Evolutionary conservation across 2,113 vertebrate genomes (phyloP).

Genomic region (Amphiprion ocellaris): DNA sequence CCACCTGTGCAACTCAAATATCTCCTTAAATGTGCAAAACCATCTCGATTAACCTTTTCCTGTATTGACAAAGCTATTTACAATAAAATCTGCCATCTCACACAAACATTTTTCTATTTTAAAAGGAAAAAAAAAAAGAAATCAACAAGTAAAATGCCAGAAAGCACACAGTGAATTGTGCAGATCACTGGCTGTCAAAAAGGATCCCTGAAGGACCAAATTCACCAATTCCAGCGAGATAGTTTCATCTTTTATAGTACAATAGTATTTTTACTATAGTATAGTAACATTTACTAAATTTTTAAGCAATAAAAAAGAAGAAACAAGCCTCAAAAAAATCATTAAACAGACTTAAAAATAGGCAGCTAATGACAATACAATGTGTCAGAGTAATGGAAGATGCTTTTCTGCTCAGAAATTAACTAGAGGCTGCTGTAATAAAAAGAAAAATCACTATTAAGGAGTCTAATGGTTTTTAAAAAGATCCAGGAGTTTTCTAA

Average conservation of each 20-base stretch:
- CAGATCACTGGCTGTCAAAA: not conserved
- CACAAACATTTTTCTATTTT: slow-evolving; percentile 10
- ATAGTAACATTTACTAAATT: not conserved
- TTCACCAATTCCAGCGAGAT: not conserved
- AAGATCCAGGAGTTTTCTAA: not conserved
- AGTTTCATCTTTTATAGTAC: not conserved
- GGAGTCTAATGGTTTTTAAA: too few species aligned
- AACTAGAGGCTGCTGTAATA: too few species aligned
- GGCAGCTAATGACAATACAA: too few species aligned
- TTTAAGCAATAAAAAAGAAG: slow-evolving; percentile 7
- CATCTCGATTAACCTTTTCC: not conserved
- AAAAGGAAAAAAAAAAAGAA: not conserved
- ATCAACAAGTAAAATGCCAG: slow-evolving; percentile 24
- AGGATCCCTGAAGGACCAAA: too few species aligned
- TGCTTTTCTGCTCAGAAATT: too few species aligned
- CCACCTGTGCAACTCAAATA: slow-evolving; percentile 5
- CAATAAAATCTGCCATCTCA: slow-evolving; percentile 12
- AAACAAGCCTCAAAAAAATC: not conserved
- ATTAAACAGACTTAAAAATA: not conserved
- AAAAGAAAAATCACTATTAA: not conserved
- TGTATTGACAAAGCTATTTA: slow-evolving; percentile 20
- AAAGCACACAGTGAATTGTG: not conserved
- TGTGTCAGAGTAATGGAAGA: too few species aligned
- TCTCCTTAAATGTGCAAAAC: slow-evolving; percentile 15
- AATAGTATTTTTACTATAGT: not conserved